Conservation (phyloP, 2,888 invertebrate genomes). For the Drosophila neonasuta region DNA sequence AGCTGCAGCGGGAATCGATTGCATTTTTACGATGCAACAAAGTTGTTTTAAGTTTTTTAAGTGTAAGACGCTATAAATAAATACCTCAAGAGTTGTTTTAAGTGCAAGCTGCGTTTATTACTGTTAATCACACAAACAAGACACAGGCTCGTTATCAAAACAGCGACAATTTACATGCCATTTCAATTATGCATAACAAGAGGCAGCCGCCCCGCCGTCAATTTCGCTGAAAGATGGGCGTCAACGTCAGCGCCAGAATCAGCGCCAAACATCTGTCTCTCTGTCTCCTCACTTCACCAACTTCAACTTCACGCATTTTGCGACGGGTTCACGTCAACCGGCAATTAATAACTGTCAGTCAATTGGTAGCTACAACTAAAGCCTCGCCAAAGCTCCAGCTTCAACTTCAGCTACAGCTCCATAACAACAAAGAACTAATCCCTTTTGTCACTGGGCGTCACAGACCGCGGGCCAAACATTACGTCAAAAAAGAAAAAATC, state of each 20-base stretch:
- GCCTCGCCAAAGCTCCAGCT: constrained; percentile 39
- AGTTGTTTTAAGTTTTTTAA: constrained; percentile 52
- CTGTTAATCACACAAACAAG: constrained; percentile 4
- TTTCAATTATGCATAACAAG: constrained; percentile 57
- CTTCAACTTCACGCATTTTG: constrained; percentile 24
- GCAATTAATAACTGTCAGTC: constrained; percentile 74
- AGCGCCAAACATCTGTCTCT: constrained; percentile 6
- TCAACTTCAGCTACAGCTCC: constrained; percentile 35
- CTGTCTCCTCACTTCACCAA: constrained; percentile 6
- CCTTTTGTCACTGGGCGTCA: constrained; percentile 67
- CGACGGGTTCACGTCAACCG: constrained; percentile 57
- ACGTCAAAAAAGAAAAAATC: constrained; percentile 56
- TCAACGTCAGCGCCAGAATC: constrained; percentile 27
- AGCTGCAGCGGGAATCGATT: neutral
- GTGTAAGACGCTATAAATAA: constrained; percentile 65
- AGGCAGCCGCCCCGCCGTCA: constrained; percentile 23
- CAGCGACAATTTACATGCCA: constrained; percentile 46
- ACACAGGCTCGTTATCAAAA: constrained; percentile 12
- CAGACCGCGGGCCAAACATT: constrained; percentile 58
- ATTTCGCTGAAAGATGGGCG: constrained; percentile 47
- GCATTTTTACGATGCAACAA: constrained; percentile 30
- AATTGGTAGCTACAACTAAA: constrained; percentile 62
- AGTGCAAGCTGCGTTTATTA: constrained; percentile 23
- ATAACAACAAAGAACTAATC: constrained; percentile 66
- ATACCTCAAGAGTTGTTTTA: constrained; percentile 50